Base-by-base conservation (phyloP, 1,140 invertebrate genomes). In the Odontomachus brunneus region DNA sequence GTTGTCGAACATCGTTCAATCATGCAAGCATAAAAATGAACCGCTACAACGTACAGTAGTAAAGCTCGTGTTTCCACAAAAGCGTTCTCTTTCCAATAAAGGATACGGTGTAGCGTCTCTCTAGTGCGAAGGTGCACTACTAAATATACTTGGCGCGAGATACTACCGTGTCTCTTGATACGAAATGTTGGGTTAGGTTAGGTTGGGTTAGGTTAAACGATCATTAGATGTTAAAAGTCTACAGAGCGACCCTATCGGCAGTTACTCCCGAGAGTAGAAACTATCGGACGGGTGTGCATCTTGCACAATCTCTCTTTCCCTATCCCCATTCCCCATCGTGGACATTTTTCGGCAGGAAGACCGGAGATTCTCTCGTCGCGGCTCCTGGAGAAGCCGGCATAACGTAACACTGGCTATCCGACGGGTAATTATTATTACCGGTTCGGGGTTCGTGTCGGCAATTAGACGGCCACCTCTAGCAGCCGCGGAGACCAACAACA, bases 401-500 rank as follows among this genome's bases (percentile, higher is more conserved):
- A 72, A 72, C 15, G 53, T 72, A 53, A 66, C 44, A 26, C 44
- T 11, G 76, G 53, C 51, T 73, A 73, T 74, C 80, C 82, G 59
- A 49, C 38, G 84, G 72, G 59, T 86, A 86, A 87, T 86, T 87
- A 86, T 87, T 87, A 84, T 88, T 87, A 84, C 73, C 63, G 85
- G 85, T 80, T 87, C 82, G 76, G 74, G 86, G 74, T 91, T 90
- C 88, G 85, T 86, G 84, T 84, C 82, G 80, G 89, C 89, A 91
- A 92, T 92, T 91, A 92, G 89, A 89, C 51, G 89, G 83, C 87
- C 90, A 88, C 88, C 73, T 87, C 81, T 87, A 87, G 73, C 33
- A 59, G 74, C 71, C 82, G 55, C 38, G 69, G 65, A 84, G 55
- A 80, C 82, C 82, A 87, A 87, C 85, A 84, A 88, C 88, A 89